Evolutionary conservation across 2,113 vertebrate genomes (phyloP).

Genomic region (Oryzias curvinotus): DNA sequence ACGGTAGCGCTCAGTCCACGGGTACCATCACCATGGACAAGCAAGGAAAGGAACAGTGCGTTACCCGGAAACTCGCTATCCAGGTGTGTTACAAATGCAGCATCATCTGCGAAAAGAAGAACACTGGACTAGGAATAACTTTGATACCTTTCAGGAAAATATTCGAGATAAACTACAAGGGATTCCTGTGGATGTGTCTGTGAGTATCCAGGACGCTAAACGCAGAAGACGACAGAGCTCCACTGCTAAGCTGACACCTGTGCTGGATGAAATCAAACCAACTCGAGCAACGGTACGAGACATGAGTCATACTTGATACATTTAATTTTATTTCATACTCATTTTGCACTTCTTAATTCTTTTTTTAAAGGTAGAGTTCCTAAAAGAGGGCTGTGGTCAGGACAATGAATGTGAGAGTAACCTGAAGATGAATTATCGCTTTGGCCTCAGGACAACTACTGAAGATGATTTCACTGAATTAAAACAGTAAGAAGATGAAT

Average conservation of each 20-base stretch:
- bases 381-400: constrained; percentile 89
- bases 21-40: constrained; percentile 70
- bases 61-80: constrained; percentile 71
- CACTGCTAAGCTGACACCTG: constrained; percentile 75
- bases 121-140: background rate
- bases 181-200: constrained; percentile 85
- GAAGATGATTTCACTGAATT: constrained; percentile 80
- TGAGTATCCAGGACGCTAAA: constrained; percentile 76
- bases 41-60: constrained; percentile 77
- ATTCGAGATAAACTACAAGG: constrained; percentile 88
- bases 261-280: constrained; percentile 76
- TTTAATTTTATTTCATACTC: background rate
- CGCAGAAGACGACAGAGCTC: constrained; percentile 77
- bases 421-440: constrained; percentile 83
- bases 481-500: constrained; percentile 75
- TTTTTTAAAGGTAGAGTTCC: constrained; percentile 84
- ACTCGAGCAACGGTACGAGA: constrained; percentile 66
- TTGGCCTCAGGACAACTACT: constrained; percentile 76
- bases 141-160: constrained; percentile 77
- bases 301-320: constrained; percentile 31
- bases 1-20: constrained; percentile 57
- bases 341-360: background rate
- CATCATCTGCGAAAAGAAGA: background rate
- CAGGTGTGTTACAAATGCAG: constrained; percentile 74
- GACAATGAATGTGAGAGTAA: constrained; percentile 91